Evolutionary conservation across 2,797 vertebrate species (phyloP).

Genomic region (Artibeus lituratus): DNA sequence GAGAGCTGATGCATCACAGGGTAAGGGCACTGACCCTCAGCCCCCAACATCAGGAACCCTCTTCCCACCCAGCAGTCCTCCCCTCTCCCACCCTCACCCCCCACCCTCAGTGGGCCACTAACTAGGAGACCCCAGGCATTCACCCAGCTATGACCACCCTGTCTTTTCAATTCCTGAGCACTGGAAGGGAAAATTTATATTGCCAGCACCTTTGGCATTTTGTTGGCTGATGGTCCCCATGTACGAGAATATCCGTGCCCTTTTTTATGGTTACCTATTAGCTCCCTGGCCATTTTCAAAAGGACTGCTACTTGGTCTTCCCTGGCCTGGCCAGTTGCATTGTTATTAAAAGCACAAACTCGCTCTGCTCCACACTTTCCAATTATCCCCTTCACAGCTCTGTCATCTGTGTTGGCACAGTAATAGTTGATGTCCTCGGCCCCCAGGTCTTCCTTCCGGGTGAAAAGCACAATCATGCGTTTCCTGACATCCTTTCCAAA

Average conservation of each 20-base stretch:
- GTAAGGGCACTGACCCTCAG: background rate
- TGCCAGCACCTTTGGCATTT: background rate
- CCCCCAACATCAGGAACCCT: background rate
- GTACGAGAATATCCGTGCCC: fast-evolving
- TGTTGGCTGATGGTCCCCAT: fast-evolving
- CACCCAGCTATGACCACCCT: background rate
- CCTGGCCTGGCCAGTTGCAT: background rate
- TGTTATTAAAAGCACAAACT: constrained; percentile 60
- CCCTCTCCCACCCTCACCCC: fast-evolving
- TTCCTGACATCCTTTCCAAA: background rate
- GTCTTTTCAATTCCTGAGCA: background rate
- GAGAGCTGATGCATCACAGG: background rate
- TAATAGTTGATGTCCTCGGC: background rate
- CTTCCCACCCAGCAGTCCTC: no score
- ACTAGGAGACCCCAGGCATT: background rate
- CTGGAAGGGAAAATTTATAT: no score
- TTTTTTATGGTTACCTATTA: background rate
- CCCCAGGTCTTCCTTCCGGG: constrained; percentile 46
- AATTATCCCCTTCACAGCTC: background rate
- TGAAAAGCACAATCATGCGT: constrained; percentile 54
- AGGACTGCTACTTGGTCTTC: background rate
- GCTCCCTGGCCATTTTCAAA: background rate
- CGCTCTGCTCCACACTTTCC: background rate
- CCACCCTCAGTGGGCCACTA: background rate
- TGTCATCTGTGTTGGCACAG: background rate